Conservation (phyloP, 2,797 vertebrate genomes). For the Aotus griseimembra region DNA sequence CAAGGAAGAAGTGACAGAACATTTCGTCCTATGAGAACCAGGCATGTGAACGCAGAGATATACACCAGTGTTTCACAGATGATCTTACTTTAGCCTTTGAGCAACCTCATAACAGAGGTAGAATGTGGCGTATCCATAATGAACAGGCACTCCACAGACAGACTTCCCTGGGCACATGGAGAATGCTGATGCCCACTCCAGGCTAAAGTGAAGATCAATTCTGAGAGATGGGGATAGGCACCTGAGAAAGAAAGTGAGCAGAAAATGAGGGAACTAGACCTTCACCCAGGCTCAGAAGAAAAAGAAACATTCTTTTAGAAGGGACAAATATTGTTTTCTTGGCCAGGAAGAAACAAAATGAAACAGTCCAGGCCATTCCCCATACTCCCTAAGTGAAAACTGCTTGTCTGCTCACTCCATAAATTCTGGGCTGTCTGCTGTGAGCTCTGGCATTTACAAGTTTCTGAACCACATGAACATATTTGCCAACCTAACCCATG, state of each 20-base stretch:
- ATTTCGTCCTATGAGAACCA: neutral
- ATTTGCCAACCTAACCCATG: neutral
- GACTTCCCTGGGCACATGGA: neutral
- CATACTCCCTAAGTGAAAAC: neutral
- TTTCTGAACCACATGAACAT: neutral
- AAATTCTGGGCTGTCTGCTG: neutral
- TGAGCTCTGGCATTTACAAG: neutral
- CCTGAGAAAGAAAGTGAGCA: neutral
- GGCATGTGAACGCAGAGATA: neutral
- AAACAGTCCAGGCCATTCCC: neutral
- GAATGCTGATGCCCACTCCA: neutral
- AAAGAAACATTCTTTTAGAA: neutral
- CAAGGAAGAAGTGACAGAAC: neutral
- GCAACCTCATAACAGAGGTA: neutral
- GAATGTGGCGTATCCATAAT: neutral
- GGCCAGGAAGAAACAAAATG: neutral
- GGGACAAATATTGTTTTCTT: neutral
- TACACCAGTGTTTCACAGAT: neutral
- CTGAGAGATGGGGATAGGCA: neutral
- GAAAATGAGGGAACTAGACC: neutral
- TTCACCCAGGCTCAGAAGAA: neutral
- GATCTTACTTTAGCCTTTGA: neutral
- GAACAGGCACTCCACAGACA: neutral
- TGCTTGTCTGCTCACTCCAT: neutral
- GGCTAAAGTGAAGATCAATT: neutral